A percentile compares a stretch with the other conserved stretches of the same genome.
Evolutionary conservation across 1,140 invertebrate species (phyloP).

Genomic region (Caerostris extrusa): DNA sequence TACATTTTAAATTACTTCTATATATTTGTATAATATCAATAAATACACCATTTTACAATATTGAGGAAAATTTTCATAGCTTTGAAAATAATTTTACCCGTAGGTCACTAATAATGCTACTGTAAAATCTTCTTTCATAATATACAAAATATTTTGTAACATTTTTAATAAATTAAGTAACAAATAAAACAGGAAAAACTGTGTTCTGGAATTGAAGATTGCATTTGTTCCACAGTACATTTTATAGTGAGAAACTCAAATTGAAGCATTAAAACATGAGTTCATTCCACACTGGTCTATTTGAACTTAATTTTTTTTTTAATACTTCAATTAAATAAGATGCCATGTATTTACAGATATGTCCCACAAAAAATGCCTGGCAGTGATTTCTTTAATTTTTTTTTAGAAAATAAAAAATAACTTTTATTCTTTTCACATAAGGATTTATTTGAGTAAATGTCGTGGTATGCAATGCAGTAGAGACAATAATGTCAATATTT

Average conservation of each 20-base stretch:
- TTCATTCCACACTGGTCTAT: not conserved
- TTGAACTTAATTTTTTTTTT: not conserved
- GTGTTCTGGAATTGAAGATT: too few relatives aligned
- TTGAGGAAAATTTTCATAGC: too few relatives aligned
- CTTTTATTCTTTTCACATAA: not conserved
- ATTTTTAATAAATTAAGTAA: too few relatives aligned
- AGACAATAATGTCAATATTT: too few relatives aligned
- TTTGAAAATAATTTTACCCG: not conserved
- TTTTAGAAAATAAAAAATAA: not conserved
- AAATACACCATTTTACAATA: too few relatives aligned
- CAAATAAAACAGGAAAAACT: too few relatives aligned
- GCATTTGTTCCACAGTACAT: too few relatives aligned
- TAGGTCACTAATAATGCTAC: not conserved
- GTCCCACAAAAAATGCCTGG: not conserved
- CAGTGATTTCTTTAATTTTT: conserved; percentile 18
- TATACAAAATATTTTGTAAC: not conserved
- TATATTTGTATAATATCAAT: too few relatives aligned
- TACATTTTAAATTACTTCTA: too few relatives aligned
- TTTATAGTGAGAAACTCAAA: too few relatives aligned
- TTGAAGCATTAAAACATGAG: too few relatives aligned
- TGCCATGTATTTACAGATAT: not conserved
- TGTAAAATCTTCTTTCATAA: not conserved
- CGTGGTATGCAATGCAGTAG: too few relatives aligned
- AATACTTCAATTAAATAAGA: not conserved
- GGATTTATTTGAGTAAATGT: not conserved